Evolutionary conservation across 2,888 invertebrate species (phyloP).

Genomic region (Pachliopta kotzebuea): DNA sequence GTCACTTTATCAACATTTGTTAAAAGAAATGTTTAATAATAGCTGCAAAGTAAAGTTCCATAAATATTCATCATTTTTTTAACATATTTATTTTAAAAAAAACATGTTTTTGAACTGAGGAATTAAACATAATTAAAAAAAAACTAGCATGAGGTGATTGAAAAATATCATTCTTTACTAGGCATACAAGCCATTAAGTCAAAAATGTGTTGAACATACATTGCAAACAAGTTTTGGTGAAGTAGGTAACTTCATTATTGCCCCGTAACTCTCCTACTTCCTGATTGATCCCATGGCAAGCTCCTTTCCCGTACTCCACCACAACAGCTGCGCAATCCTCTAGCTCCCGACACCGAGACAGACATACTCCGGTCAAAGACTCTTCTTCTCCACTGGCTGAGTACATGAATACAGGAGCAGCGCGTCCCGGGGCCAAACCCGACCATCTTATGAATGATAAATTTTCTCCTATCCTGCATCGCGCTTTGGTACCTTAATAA

Average conservation of each 20-base stretch:
- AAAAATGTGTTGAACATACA: constrained; percentile 42
- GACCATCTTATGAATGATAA: constrained; percentile 65
- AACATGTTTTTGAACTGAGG: too few species aligned
- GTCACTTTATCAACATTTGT: too few species aligned
- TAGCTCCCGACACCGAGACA: constrained; percentile 68
- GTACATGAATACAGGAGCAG: constrained; percentile 68
- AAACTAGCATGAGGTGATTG: too few species aligned
- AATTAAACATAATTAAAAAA: too few species aligned
- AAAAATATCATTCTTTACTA: background rate
- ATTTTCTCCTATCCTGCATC: constrained; percentile 52
- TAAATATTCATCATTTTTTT: too few species aligned
- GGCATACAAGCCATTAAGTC: too few species aligned
- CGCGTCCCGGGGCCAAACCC: constrained; percentile 59
- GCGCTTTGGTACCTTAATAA: constrained; percentile 43
- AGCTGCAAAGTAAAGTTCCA: too few species aligned
- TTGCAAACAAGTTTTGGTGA: constrained; percentile 83
- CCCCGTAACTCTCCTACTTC: constrained; percentile 48
- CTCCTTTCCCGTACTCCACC: constrained; percentile 68
- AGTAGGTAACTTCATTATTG: constrained; percentile 82
- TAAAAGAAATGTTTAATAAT: too few species aligned
- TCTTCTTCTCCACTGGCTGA: constrained; percentile 69
- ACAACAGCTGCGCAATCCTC: constrained; percentile 71
- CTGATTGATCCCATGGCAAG: constrained; percentile 68
- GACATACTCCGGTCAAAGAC: constrained; percentile 64
- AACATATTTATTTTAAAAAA: too few species aligned